Conservation (phyloP, 2,888 invertebrate species). For the Cephus spinipes region DNA sequence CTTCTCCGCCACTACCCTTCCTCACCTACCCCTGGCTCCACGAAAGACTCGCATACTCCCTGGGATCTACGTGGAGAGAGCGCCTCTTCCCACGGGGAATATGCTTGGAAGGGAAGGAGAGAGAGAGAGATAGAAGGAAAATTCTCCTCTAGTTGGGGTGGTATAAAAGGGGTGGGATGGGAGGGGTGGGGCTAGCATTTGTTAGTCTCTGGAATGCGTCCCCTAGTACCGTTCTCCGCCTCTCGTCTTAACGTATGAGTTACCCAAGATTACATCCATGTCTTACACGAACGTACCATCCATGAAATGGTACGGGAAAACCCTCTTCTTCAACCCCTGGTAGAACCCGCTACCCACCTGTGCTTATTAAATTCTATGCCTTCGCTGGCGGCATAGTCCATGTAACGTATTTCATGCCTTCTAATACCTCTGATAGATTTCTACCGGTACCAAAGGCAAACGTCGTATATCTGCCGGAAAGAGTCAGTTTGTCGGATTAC, state of each 20-base stretch:
- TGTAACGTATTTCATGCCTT: background rate
- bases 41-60: constrained; percentile 8
- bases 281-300: constrained; percentile 37
- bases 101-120: constrained; percentile 15
- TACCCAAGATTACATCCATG: constrained; percentile 63
- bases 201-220: constrained; percentile 63
- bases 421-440: background rate
- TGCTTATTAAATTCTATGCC: constrained; percentile 59
- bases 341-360: constrained; percentile 31
- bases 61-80: background rate
- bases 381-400: background rate
- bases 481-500: background rate
- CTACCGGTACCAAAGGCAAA: background rate
- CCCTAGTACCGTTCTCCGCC: constrained; percentile 17
- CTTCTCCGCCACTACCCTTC: constrained; percentile 20
- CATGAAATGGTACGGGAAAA: constrained; percentile 16
- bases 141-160: constrained; percentile 9
- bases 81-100: background rate
- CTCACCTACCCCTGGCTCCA: constrained; percentile 8
- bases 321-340: constrained; percentile 35
- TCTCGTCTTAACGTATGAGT: constrained; percentile 59
- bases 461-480: background rate
- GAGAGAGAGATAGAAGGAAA: constrained; percentile 16
- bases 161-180: background rate
- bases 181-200: constrained; percentile 46